Evolutionary conservation across 53 echinoderm and acorn worm species (phyloP).

Genomic region (Temnopleurus reevesii): DNA sequence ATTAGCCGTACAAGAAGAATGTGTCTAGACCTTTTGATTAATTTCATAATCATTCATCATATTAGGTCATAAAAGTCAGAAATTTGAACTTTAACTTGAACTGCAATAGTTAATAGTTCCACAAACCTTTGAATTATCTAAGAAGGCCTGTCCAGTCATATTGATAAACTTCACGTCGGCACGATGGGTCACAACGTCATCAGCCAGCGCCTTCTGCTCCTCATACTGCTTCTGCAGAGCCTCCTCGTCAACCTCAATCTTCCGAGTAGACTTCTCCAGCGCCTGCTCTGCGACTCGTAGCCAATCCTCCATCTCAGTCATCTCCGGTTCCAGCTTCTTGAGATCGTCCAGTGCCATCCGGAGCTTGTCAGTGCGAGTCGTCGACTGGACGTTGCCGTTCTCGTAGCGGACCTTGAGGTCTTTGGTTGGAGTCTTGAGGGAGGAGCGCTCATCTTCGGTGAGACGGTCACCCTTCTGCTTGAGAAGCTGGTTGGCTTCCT

Average conservation of each 20-base stretch:
- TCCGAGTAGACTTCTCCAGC: constrained; percentile 76
- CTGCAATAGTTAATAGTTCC: no score
- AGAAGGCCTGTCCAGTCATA: constrained; percentile 97
- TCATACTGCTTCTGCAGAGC: constrained; percentile 76
- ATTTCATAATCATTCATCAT: no score
- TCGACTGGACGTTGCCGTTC: constrained; percentile 86
- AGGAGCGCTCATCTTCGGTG: constrained; percentile 69
- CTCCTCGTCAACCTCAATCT: constrained; percentile 76
- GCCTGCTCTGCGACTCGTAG: constrained; percentile 80
- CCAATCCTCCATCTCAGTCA: constrained; percentile 83
- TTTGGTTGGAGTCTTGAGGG: constrained; percentile 61
- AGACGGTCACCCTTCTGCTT: constrained; percentile 88
- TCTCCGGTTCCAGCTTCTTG: constrained; percentile 84
- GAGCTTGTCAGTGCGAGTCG: constrained; percentile 76
- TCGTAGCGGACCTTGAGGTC: constrained; percentile 91
- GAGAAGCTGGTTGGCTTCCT: constrained; percentile 91
- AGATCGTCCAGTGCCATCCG: constrained; percentile 82
- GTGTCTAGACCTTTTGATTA: no score
- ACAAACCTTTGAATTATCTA: constrained; percentile 88
- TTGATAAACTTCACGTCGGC: constrained; percentile 97
- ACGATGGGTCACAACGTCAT: constrained; percentile 90
- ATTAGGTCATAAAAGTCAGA: no score
- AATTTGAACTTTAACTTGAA: no score
- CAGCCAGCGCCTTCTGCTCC: constrained; percentile 83
- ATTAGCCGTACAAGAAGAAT: no score